These are phyloP conservation scores for Delphinus delphis DNA, from an alignment of 2,113 vertebrate species.

Conservation along the genomic window DNA sequence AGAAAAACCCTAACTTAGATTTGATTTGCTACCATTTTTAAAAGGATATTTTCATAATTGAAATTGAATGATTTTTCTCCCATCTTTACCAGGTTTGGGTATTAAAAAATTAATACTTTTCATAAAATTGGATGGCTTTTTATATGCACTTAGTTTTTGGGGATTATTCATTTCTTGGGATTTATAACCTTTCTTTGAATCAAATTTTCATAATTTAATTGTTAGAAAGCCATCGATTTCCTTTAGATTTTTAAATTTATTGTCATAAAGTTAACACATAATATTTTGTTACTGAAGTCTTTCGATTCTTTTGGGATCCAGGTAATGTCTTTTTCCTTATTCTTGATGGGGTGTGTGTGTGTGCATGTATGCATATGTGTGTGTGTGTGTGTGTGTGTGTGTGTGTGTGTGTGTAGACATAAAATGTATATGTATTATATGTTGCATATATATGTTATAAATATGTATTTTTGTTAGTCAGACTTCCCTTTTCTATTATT, in stretches of 20 bases:
- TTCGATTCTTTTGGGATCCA: not conserved
- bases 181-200: not conserved
- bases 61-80: not conserved
- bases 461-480: not conserved
- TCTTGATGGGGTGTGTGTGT: not conserved
- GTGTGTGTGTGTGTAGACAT: not conserved
- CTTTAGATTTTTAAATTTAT: conserved; percentile 2
- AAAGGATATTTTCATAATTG: not conserved
- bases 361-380: no score
- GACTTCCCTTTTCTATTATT: not conserved
- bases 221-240: not conserved
- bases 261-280: not conserved
- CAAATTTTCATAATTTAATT: conserved; percentile 38
- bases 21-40: not conserved
- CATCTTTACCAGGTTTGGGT: not conserved
- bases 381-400: not conserved
- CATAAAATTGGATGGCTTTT: not conserved
- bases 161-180: not conserved
- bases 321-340: not conserved
- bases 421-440: not conserved
- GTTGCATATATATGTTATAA: not conserved
- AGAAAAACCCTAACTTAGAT: not conserved
- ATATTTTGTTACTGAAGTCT: not conserved
- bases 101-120: not conserved
- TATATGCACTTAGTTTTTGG: not conserved